Evolutionary conservation across 2,113 vertebrate species (phyloP).

Genomic region (Petaurus breviceps): DNA sequence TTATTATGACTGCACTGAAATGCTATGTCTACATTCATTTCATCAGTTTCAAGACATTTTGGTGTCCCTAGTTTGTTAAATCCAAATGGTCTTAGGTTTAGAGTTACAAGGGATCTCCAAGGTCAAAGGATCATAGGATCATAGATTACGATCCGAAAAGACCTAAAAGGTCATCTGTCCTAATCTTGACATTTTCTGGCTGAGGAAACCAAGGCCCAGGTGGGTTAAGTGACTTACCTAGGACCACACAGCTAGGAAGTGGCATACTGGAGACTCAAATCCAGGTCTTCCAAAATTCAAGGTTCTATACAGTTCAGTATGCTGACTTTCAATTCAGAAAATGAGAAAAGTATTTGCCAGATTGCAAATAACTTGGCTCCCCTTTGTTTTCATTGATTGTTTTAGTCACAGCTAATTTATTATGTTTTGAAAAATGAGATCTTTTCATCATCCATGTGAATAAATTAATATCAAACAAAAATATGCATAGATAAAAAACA

Average conservation of each 20-base stretch:
- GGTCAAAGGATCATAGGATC: neutral
- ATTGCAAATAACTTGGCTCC: neutral
- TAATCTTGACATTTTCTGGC: neutral
- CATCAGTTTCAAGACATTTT: neutral
- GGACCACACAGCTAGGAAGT: neutral
- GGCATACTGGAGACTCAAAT: neutral
- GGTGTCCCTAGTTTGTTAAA: neutral
- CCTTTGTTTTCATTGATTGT: neutral
- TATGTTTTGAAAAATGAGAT: neutral
- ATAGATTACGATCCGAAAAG: neutral
- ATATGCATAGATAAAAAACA: neutral
- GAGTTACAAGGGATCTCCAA: neutral
- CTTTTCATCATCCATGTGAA: neutral
- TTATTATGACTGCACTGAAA: neutral
- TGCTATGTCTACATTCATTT: neutral
- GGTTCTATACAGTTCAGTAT: neutral
- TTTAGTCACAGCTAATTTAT: neutral
- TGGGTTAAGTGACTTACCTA: neutral
- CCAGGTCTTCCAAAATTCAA: neutral
- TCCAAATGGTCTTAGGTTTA: neutral
- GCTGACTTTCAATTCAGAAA: neutral
- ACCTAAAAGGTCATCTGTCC: neutral
- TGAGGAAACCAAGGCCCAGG: neutral
- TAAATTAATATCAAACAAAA: slow-evolving; percentile 1
- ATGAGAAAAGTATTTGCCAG: neutral